A percentile compares a stretch with the other conserved stretches of the same genome.
phyloP scores from a whole-genome alignment of 2,888 invertebrate genomes.

The Cremastobaeus sp. region DNA sequence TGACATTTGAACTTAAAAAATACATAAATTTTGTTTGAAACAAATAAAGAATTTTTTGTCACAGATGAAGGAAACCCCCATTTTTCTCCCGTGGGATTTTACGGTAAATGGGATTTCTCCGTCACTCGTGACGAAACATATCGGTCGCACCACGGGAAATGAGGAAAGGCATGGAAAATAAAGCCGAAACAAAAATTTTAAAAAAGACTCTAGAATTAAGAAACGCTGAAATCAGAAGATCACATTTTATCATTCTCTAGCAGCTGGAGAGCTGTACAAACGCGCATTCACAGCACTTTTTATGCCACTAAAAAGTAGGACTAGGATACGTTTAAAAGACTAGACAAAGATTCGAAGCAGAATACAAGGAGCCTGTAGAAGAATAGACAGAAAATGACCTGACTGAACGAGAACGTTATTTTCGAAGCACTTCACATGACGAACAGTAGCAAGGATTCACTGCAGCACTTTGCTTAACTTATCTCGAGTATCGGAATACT shows the following conservation, averaged over 20 bases:
- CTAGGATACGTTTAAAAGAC: slow-evolving; percentile 33
- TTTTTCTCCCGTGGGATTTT: too few species aligned
- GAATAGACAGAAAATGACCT: slow-evolving; percentile 46
- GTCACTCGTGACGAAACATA: too few species aligned
- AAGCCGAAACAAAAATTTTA: too few species aligned
- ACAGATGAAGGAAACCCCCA: too few species aligned
- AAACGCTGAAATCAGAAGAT: slow-evolving; percentile 35
- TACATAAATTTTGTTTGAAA: too few species aligned
- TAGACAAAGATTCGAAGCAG: slow-evolving; percentile 44
- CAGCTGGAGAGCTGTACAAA: slow-evolving; percentile 49
- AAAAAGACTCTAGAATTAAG: slow-evolving; percentile 43
- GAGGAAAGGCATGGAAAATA: too few species aligned
- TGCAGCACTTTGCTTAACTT: slow-evolving; percentile 59
- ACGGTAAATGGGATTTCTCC: too few species aligned
- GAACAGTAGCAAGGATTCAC: slow-evolving; percentile 58
- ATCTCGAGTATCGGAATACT: slow-evolving; percentile 48
- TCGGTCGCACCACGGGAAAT: too few species aligned
- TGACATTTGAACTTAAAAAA: too few species aligned
- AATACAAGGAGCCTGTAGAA: slow-evolving; percentile 32
- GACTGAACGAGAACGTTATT: slow-evolving; percentile 59
- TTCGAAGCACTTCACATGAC: slow-evolving; percentile 59
- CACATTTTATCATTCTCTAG: slow-evolving; percentile 40
- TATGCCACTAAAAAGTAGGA: slow-evolving; percentile 24
- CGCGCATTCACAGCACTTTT: slow-evolving; percentile 47
- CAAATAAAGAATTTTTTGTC: too few species aligned